These are phyloP conservation scores for Sclerurus mexicanus DNA, from an alignment of 2,113 vertebrate species.

Conservation along the genomic window DNA sequence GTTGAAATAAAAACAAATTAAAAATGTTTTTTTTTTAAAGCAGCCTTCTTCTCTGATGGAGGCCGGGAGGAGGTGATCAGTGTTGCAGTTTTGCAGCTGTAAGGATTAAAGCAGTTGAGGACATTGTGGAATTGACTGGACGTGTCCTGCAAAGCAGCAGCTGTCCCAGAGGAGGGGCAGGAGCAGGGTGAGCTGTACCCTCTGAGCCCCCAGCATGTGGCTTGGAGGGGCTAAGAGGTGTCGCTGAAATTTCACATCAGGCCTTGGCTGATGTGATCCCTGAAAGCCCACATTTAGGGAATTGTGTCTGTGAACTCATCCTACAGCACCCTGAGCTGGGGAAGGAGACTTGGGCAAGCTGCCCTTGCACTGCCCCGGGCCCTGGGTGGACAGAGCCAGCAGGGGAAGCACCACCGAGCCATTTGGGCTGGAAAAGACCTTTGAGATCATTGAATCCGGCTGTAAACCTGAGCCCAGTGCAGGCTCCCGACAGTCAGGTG, in stretches of 20 bases:
- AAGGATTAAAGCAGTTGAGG: not conserved
- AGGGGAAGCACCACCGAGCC: accelerated
- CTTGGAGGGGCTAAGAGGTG: not conserved
- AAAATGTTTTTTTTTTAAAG: not conserved
- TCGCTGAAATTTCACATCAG: not conserved
- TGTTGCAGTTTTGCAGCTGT: not conserved
- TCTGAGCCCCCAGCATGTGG: accelerated
- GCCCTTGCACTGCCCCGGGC: not conserved
- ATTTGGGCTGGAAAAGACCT: not conserved
- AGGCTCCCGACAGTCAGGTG: not conserved
- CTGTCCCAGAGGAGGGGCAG: not conserved
- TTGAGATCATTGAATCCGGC: not conserved
- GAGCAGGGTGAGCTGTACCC: not conserved
- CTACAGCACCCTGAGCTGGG: not conserved
- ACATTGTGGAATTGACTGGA: not conserved
- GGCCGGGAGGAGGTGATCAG: not conserved
- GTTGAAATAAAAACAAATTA: not conserved
- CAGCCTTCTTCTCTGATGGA: not conserved
- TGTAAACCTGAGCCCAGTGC: accelerated
- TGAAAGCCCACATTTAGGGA: not conserved
- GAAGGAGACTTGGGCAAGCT: not conserved
- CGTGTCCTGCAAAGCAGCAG: not conserved
- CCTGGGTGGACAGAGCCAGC: not conserved
- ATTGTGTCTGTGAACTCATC: not conserved
- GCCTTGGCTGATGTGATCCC: not conserved